Conservation (phyloP, 2,888 invertebrate species). For the Metopia argyrocephala region DNA sequence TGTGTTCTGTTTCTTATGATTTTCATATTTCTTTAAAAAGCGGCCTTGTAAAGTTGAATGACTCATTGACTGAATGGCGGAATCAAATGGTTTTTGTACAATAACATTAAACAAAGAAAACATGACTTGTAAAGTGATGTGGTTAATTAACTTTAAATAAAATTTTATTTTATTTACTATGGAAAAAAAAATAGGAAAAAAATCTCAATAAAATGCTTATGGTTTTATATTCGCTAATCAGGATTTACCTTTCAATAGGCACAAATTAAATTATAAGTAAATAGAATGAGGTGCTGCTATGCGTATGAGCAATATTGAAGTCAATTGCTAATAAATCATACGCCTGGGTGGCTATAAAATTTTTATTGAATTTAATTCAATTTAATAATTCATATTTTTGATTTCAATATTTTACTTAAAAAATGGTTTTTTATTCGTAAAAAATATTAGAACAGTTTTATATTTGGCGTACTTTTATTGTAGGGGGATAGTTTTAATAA, state of each 20-base stretch:
- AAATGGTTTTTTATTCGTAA: not conserved
- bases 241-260: not conserved
- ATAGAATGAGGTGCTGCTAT: not conserved
- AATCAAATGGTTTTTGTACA: conserved; percentile 10
- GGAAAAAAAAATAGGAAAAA: not conserved
- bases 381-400: not conserved
- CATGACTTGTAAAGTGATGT: conserved; percentile 23
- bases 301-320: conserved; percentile 12
- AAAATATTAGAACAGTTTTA: too few species aligned
- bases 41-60: not conserved
- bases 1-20: conserved; percentile 12
- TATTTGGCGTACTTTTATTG: too few species aligned
- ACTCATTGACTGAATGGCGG: conserved; percentile 3
- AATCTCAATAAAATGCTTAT: not conserved
- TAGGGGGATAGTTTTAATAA: too few species aligned
- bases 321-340: conserved; percentile 4
- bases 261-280: not conserved
- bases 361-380: not conserved
- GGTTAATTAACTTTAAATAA: conserved; percentile 24
- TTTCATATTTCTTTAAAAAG: conserved; percentile 30
- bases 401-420: not conserved
- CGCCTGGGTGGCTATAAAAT: not conserved
- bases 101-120: conserved; percentile 4
- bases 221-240: not conserved
- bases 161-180: not conserved